Base-by-base conservation (phyloP, 2,797 vertebrate genomes). In the Enteromius fasciolatus region DNA sequence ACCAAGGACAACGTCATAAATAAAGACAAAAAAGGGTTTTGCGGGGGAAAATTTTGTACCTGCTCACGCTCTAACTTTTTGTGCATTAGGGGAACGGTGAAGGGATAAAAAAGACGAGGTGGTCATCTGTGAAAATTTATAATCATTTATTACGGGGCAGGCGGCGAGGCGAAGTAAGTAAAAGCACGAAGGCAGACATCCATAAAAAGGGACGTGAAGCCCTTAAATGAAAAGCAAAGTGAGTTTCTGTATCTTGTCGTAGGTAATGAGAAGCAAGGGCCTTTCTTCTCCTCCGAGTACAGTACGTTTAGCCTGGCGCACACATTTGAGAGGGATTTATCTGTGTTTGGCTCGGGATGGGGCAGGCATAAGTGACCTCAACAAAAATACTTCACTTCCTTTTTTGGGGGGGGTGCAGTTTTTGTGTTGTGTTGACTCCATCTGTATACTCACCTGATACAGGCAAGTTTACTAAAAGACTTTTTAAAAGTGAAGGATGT, bases 1-100 rank as follows among this genome's bases (percentile, higher is more conserved):
- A 92, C 95, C 97, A 97, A 98, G 97, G 97, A 96, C 96, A 96
- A 94, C 95, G 96, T 95, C 96, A 97, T 97, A 96, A 97, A 97
- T 96, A 96, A 96, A 83, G 74, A 77, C 81, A 83, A 83, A 77
- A 94, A 94, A 86, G 95, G 94, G 95, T 93, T 95, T 96, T 96
- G 96, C 94, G 93, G 61, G 75, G 88, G 93, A 94, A 95, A 64
- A 9, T 64, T 44, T 96, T 94, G 95, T 95, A 96, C 95, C 95
- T 96, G 95, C 94, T 93, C 87, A 92, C 94, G 94, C 88, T 91
- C 93, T 92, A 96, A 96, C 94, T 96, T 95, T 96, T 95, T 94
- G 94, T 92, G 94, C 95, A 96, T 96, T 95, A 94, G 93, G 93
- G 94, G 94, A 80, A 75, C 59, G 50, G 23, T 2, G 23, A 61